Base-by-base conservation (phyloP, 64 coral and sea anemone species). In the Hydrozoanthus tunicans region DNA sequence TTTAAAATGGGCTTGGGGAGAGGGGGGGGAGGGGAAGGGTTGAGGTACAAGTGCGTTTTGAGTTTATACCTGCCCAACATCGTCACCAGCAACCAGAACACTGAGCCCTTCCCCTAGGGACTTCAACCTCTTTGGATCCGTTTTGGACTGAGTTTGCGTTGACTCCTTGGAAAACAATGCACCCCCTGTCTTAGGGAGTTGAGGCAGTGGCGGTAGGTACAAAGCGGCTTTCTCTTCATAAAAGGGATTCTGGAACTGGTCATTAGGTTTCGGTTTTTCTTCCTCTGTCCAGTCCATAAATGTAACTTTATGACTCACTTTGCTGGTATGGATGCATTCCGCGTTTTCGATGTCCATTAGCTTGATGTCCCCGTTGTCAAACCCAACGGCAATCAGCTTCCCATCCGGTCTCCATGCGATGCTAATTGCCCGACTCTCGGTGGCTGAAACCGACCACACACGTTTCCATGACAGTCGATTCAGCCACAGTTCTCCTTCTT, bases 391-490 rank as follows among this genome's bases (percentile, higher is more conserved):
- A 7, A 99, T 86, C 4, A 99, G 79, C 55, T 99, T 99, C 3
- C 97, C 97, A 68, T 99, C 97, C 4, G 97, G 97, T 77, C 97
- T 88, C 97, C 97, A 99, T 4, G 97, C 92, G 9, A 94, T 51
- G 64, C 67, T 82, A 14, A 95, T 64, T 12, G 97, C 97, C 51
- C 93, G 80, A 27, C 77, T 58, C 9, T 94, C 85, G 10, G 91
- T 89, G 5, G 86, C 62, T 3, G 94, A 88, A 63, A 95, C 63
- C 14, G 90, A 67, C 97, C 97, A 99, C 25, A 99, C 97, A 51
- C 94, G 83, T 73, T 99, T 93, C 97, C 97, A 99, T 14, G 97
- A 99, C 13, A 99, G 51, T 56, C 97, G 86, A 53, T 99, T 92
- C 73, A 99, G 77, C 97, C 94, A 99, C 56, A 99, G 94, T 17